phyloP scores from a whole-genome alignment of 2,888 invertebrate genomes.

The Steinernema scapterisci region DNA sequence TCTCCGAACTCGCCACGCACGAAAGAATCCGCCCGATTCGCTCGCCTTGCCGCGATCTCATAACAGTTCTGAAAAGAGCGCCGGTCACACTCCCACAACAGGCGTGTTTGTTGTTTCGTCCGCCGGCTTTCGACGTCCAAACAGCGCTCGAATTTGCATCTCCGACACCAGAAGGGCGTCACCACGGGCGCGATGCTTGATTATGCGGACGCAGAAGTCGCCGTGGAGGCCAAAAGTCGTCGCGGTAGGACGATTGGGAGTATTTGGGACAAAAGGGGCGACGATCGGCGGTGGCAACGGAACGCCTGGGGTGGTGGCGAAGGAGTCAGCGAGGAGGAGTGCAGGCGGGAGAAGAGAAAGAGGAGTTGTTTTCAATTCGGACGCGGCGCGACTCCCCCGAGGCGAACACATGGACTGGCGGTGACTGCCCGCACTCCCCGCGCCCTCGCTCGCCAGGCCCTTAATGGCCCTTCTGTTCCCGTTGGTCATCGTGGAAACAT shows the following conservation, averaged over 20 bases:
- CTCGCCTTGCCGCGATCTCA: no score
- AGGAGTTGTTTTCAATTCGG: conserved; percentile 26
- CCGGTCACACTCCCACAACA: no score
- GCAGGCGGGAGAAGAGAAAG: not conserved
- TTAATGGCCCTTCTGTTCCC: not conserved
- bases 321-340: not conserved
- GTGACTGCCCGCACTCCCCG: conserved; percentile 22
- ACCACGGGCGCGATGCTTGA: not conserved
- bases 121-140: not conserved
- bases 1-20: no score
- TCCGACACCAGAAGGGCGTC: not conserved
- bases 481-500: not conserved
- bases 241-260: no score
- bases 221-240: no score
- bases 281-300: not conserved
- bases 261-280: no score
- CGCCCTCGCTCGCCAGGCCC: not conserved
- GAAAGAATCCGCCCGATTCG: no score
- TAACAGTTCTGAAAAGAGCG: no score
- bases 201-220: not conserved
- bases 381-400: conserved; percentile 28
- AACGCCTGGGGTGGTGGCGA: not conserved
- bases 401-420: conserved; percentile 20
- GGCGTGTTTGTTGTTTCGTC: not conserved
- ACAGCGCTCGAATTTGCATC: conserved; percentile 4